Percentiles rank a stretch among this genome's conserved stretches.
These are phyloP conservation scores for Piaya cayana DNA, from an alignment of 2,113 vertebrate genomes.

Conservation along the genomic window DNA sequence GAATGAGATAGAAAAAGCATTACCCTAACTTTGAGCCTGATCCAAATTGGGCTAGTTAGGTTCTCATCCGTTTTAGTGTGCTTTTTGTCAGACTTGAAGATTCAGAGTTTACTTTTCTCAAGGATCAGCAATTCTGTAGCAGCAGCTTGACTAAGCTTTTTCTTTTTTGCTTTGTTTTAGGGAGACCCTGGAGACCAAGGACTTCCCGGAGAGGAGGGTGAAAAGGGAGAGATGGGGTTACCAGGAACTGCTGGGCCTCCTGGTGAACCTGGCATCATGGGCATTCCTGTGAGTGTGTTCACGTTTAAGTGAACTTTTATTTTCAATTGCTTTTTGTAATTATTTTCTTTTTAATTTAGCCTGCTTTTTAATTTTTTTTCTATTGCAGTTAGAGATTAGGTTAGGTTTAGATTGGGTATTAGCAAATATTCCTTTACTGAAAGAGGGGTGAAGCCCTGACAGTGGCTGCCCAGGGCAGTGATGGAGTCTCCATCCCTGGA, in stretches of 20 bases:
- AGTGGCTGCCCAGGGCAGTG: too few species aligned
- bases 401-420: too few species aligned
- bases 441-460: too few species aligned
- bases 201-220: constrained; percentile 85
- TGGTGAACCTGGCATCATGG: constrained; percentile 83
- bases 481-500: too few species aligned
- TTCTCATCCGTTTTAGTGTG: neutral
- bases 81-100: neutral
- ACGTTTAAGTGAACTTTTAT: neutral
- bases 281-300: constrained; percentile 82
- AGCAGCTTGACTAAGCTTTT: neutral
- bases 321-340: neutral
- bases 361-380: neutral
- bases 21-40: neutral
- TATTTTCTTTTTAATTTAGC: neutral
- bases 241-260: constrained; percentile 78
- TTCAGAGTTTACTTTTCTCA: neutral
- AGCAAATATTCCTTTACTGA: too few species aligned
- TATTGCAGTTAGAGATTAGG: neutral
- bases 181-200: constrained; percentile 86
- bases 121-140: neutral
- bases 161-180: constrained; percentile 67
- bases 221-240: constrained; percentile 85
- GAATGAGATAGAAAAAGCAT: neutral
- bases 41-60: neutral